A percentile compares a stretch with the other conserved stretches of the same genome.
Conservation (phyloP, 2,113 vertebrate species). For the Oenanthe oenanthe region DNA sequence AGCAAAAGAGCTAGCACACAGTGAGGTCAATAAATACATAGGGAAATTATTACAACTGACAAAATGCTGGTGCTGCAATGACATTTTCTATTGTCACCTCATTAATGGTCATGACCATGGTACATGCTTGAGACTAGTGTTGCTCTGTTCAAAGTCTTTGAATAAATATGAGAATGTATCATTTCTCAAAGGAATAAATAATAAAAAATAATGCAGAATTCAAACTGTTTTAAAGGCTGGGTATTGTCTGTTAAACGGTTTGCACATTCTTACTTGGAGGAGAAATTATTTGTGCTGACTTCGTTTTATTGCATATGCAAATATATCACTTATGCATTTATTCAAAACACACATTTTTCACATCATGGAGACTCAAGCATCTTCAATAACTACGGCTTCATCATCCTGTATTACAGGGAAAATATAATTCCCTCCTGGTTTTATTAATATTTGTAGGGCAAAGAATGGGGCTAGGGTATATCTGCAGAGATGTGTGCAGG, state of each 20-base stretch:
- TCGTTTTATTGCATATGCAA: background rate
- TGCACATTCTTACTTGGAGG: background rate
- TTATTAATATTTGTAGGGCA: background rate
- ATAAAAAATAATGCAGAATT: background rate
- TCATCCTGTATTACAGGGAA: background rate
- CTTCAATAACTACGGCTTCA: background rate
- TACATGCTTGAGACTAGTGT: background rate
- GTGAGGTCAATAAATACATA: background rate
- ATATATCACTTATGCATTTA: background rate
- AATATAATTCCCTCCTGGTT: background rate
- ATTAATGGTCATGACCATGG: background rate
- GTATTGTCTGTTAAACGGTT: background rate
- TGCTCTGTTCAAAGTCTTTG: background rate
- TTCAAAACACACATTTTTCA: background rate
- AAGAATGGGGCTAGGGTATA: background rate
- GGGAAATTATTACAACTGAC: background rate
- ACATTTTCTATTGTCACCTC: background rate
- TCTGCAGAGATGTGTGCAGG: background rate
- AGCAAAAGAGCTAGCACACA: background rate
- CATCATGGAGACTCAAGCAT: background rate
- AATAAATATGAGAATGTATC: background rate
- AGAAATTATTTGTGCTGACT: background rate
- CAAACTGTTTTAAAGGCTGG: background rate
- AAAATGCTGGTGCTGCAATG: background rate
- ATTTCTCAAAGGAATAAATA: background rate